Evolutionary conservation across 2,113 vertebrate genomes (phyloP), one percentile per base, ranked within the genome.

Genomic region (Chaetops frenatus): DNA sequence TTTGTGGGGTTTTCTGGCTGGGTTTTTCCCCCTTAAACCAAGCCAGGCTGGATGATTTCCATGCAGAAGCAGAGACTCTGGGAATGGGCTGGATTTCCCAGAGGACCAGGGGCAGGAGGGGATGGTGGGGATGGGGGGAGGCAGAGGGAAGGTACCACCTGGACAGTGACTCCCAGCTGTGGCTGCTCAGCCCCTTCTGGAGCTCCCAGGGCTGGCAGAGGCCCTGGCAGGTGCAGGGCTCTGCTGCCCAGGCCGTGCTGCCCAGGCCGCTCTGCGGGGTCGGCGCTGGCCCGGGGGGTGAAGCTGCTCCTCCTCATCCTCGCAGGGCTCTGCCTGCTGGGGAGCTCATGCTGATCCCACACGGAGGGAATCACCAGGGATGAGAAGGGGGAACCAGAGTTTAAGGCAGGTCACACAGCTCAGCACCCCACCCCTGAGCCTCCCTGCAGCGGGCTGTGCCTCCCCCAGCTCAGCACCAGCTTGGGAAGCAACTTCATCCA

Each of bases 291-390:
- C 97, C 99, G 97, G 33, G 98, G 99, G 23, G 99, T 99, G 95
- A 99, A 99, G 98, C 99, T 99, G 99, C 98, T 99, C 97, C 99
- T 98, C 94, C 99, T 98, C 93, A 98, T 98, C 97, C 98, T 98
- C 88, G 98, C 95, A 71, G 99, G 98, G 96, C 97, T 96, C 91
- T 98, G 98, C 92, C 96, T 98, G 98, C 95, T 96, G 69, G 97
- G 97, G 88, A 97, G 96, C 80, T 91, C 97, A 95, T 81, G 98
- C 99, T 99, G 98, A 96, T 97, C 97, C 96, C 97, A 98, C 97
- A 97, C 13, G 90, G 71, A 97, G 95, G 97, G 98, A 71, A 97
- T 92, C 85, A 76, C 33, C 89, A 91, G 95, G 97, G 80, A 93
- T 29, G 97, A 97, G 96, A 96, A 97, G 86, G 81, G 83, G 78